phyloP scores from a whole-genome alignment of 2,797 vertebrate species.

The Oreortyx pictus region DNA sequence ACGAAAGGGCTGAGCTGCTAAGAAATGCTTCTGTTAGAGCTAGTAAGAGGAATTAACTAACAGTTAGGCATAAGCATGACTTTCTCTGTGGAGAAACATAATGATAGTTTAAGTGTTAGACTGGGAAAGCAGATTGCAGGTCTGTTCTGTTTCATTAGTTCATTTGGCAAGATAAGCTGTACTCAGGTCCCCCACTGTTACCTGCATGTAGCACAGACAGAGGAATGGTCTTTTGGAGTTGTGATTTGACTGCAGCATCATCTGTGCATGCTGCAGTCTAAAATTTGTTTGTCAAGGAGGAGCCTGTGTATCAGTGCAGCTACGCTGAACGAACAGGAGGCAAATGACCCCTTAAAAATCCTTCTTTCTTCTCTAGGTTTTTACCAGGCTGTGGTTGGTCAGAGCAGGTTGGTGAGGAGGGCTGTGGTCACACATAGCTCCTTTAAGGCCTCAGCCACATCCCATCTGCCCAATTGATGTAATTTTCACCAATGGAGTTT shows the following conservation, averaged over 20 bases:
- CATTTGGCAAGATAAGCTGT: neutral
- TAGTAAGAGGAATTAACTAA: neutral
- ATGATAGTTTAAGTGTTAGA: neutral
- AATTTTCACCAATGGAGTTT: neutral
- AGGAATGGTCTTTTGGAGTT: neutral
- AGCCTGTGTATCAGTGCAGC: neutral
- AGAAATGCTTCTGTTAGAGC: neutral
- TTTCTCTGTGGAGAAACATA: neutral
- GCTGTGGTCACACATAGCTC: neutral
- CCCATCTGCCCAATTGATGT: neutral
- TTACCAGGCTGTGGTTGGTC: neutral
- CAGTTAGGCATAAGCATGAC: neutral
- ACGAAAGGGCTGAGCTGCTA: neutral
- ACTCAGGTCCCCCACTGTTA: neutral
- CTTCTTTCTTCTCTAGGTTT: neutral
- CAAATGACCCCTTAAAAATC: neutral
- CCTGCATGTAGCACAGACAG: neutral
- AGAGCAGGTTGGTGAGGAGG: neutral
- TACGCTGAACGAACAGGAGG: neutral
- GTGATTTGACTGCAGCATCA: neutral
- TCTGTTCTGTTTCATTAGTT: neutral
- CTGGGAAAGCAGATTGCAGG: neutral
- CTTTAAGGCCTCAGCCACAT: neutral
- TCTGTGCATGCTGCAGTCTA: neutral
- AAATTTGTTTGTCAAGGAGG: neutral